phyloP scores from a whole-genome alignment of 1,140 invertebrate species.

The Temnothorax longispinosus region DNA sequence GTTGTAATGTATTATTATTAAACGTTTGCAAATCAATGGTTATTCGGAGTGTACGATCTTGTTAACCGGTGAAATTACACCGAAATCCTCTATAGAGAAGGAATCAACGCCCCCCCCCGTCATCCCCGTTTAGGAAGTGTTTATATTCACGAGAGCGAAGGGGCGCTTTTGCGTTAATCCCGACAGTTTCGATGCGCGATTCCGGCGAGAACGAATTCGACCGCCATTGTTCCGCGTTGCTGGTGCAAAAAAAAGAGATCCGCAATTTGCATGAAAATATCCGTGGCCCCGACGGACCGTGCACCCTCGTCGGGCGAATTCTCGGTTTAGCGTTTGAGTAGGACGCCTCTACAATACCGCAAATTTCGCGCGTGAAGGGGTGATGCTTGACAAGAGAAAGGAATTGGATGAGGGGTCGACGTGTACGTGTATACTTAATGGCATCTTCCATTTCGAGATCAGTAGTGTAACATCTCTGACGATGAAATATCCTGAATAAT shows the following conservation, averaged over 20 bases:
- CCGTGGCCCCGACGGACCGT: conserved; percentile 18
- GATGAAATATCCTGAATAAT: conserved; percentile 17
- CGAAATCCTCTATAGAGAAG: conserved; percentile 38
- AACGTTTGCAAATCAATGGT: conserved; percentile 30
- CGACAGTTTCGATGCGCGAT: conserved; percentile 70
- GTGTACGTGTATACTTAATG: conserved; percentile 17
- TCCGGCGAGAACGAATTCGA: conserved; percentile 65
- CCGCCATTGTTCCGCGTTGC: conserved; percentile 60
- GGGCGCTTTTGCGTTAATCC: conserved; percentile 62
- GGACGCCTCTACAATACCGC: conserved; percentile 38
- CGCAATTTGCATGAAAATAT: conserved; percentile 73
- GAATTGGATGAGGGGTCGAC: neutral
- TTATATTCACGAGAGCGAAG: conserved; percentile 46
- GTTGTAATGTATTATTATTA: neutral
- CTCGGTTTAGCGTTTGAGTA: neutral
- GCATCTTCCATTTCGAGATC: conserved; percentile 8
- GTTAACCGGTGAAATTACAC: conserved; percentile 62
- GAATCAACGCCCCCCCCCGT: conserved; percentile 14
- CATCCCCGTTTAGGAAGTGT: conserved; percentile 54
- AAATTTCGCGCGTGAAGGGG: conserved; percentile 50
- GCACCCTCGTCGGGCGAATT: conserved; percentile 32
- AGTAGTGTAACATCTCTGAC: neutral
- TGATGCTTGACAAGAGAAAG: conserved; percentile 38
- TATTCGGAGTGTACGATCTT: conserved; percentile 58
- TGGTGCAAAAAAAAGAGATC: conserved; percentile 25